Evolutionary conservation across 1,140 invertebrate species (phyloP).

Genomic region (Tetramorium alpestre): DNA sequence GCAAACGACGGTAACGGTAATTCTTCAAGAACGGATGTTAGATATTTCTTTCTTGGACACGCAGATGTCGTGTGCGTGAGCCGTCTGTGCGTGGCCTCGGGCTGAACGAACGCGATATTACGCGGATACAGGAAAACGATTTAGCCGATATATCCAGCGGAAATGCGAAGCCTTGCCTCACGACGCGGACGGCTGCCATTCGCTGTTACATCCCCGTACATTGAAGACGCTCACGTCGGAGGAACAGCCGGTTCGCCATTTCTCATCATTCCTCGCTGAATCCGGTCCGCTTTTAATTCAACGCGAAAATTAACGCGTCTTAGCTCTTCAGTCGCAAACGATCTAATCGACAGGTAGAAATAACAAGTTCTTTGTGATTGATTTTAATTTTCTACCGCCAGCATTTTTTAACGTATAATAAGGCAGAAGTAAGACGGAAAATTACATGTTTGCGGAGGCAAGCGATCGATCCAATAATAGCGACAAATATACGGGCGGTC

Average conservation of each 20-base stretch:
- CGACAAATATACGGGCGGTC: not conserved
- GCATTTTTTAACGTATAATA: not conserved
- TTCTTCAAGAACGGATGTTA: slow-evolving; percentile 30
- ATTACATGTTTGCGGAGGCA: not conserved
- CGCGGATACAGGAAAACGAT: slow-evolving; percentile 40
- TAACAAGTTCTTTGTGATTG: not conserved
- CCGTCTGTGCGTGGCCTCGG: slow-evolving; percentile 12
- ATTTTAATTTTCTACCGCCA: not conserved
- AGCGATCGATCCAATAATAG: not conserved
- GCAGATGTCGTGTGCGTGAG: not conserved
- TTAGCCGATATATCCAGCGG: slow-evolving; percentile 31
- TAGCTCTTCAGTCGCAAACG: not conserved
- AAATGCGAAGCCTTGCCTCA: slow-evolving; percentile 34
- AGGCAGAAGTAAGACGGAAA: too few species aligned
- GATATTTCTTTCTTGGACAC: slow-evolving; percentile 22
- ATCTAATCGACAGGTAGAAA: not conserved
- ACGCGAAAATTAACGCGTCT: not conserved
- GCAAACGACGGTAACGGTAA: slow-evolving; percentile 45
- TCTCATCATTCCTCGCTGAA: not conserved
- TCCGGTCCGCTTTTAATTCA: not conserved
- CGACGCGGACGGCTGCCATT: not conserved
- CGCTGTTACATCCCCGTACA: not conserved
- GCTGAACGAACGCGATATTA: slow-evolving; percentile 26
- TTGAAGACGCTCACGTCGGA: not conserved
- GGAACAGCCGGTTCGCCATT: too few species aligned